These are phyloP conservation scores for Heliconius eleuchia DNA, from an alignment of 1,140 invertebrate species.

Conservation along the genomic window DNA sequence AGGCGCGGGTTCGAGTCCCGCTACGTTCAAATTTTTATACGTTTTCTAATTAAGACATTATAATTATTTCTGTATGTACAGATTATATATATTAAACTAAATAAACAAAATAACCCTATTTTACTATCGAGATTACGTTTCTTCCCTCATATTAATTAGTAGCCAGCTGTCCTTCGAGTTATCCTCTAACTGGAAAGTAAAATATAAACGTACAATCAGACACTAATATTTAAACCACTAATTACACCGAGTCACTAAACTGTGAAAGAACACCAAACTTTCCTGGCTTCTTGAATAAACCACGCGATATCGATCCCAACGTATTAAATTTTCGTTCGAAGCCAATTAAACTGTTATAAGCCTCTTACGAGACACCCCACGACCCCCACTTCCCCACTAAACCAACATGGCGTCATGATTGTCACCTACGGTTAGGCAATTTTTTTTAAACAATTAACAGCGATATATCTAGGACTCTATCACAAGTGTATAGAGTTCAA, in stretches of 20 bases:
- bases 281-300: conserved; percentile 61
- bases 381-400: conserved; percentile 59
- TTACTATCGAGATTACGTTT: background rate
- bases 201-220: background rate
- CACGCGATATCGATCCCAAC: conserved; percentile 61
- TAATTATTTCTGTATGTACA: no score
- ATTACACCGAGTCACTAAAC: conserved; percentile 31
- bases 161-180: background rate
- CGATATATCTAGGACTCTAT: background rate
- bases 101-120: background rate
- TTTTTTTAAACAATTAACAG: conserved; percentile 38
- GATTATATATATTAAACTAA: background rate
- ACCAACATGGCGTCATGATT: conserved; percentile 77
- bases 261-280: conserved; percentile 45
- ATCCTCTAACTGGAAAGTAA: background rate
- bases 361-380: conserved; percentile 70
- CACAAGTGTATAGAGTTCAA: conserved; percentile 35
- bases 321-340: conserved; percentile 64
- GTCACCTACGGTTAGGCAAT: conserved; percentile 69
- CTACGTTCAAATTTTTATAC: no score
- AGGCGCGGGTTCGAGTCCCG: no score
- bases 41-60: no score
- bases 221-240: conserved; percentile 30
- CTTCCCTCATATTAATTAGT: background rate
- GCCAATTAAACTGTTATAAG: conserved; percentile 75